Evolutionary conservation across 2,797 vertebrate species (phyloP), one percentile per base, ranked within the genome.

Genomic region (Mus spretus): DNA sequence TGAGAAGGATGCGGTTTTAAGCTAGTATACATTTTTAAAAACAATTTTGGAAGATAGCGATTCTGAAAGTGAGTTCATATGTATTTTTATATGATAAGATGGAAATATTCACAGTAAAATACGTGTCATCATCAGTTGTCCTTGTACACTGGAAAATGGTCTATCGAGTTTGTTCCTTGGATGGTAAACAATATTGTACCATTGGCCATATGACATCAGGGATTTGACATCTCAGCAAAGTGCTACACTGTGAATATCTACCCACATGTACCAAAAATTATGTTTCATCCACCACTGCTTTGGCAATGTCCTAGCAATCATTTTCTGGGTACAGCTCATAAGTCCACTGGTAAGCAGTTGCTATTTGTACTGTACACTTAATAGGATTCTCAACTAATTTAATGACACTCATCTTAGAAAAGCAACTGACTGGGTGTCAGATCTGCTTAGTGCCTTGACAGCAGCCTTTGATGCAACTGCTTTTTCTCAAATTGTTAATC

Each of bases 241-340:
- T 61, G 89, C n/a, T 65, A 67, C 10, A 50, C 44, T 80, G 75
- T 77, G 94, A 89, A 88, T 91, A 86, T 44, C 83, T 34, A 37
- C 37, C 44, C 83, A 67, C 6, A n/a, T 59, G 19, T 20, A 74
- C 26, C 93, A 97, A 92, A 81, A 96, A 84, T 90, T 74, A 85
- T 83, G 86, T 91, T 85, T 86, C 44, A 59, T 55, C n/a, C 37
- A 75, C 28, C 37, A 59, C 17, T 11, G 59, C 37, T 81, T 93
- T 61, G 67, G 84, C 65, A 92, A 81, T 8, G 63, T 78, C 94
- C 47, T 89, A 89, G 44, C 65, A 87, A 92, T 88, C 72, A 72
- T 94, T 92, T 85, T 90, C 94, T 79, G 84, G 80, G 91, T 5
- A 72, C 65, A 65, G 88, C 83, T 95, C 47, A 89, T 83, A 83